phyloP scores from a whole-genome alignment of 2,797 vertebrate genomes.

The Garrulus glandarius region DNA sequence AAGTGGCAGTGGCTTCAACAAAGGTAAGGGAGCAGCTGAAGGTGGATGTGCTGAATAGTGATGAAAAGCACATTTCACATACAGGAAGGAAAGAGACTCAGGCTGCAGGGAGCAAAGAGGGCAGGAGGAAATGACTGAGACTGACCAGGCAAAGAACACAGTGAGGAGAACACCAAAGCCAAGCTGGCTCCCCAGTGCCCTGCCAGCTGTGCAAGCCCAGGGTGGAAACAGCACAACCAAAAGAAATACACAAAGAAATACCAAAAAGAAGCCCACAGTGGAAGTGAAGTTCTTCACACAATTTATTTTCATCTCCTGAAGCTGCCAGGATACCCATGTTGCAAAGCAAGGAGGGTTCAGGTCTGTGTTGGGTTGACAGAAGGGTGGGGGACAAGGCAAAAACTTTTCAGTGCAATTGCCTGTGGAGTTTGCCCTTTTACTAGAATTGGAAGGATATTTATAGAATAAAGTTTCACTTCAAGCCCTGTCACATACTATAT shows the following conservation, averaged over 20 bases:
- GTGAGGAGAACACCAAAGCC: background rate
- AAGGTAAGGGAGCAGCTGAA: background rate
- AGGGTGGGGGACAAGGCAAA: background rate
- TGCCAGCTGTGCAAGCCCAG: background rate
- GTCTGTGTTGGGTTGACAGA: background rate
- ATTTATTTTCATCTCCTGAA: background rate
- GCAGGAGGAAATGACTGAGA: background rate
- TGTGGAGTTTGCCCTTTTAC: constrained; percentile 1
- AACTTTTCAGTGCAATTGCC: background rate
- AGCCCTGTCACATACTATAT: constrained; percentile 26
- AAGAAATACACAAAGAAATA: rapidly evolving
- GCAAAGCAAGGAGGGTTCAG: background rate
- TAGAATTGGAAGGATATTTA: constrained; percentile 14
- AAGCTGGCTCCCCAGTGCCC: background rate
- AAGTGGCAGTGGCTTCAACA: background rate
- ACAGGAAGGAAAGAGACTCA: background rate
- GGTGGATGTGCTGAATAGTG: background rate
- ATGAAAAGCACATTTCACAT: background rate
- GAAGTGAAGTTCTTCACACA: background rate
- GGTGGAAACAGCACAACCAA: background rate
- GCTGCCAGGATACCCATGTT: background rate
- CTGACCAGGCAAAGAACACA: background rate
- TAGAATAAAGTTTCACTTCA: constrained; percentile 30
- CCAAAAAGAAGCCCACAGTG: background rate
- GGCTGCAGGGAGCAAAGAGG: background rate